Evolutionary conservation across 2,797 vertebrate species (phyloP).

Genomic region (Rhinatrema bivittatum): DNA sequence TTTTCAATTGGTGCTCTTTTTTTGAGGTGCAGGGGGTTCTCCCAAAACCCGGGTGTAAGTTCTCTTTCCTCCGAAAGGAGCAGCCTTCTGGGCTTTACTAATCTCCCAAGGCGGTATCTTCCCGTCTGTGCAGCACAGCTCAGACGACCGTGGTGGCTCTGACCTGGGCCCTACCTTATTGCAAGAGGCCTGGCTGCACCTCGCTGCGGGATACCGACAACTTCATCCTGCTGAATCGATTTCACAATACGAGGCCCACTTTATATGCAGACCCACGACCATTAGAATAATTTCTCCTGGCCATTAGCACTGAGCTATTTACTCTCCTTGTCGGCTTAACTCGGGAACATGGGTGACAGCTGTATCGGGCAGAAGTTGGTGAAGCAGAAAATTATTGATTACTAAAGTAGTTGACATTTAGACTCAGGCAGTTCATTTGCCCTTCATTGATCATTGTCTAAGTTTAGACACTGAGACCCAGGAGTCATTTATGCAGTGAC

Average conservation of each 20-base stretch:
- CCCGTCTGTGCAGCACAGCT: no score
- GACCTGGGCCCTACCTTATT: no score
- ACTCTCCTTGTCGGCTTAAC: slow-evolving; percentile 2
- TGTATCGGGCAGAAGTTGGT: slow-evolving; percentile 19
- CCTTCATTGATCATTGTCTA: slow-evolving; percentile 31
- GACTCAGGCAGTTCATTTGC: slow-evolving; percentile 27
- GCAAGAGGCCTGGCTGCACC: no score
- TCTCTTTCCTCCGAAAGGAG: no score
- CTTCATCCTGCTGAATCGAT: no score
- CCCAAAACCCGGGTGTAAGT: no score
- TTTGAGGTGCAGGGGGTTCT: no score
- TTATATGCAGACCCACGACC: background rate
- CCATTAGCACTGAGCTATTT: background rate
- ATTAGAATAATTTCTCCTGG: background rate
- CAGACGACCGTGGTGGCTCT: no score
- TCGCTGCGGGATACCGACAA: no score
- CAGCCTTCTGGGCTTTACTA: no score
- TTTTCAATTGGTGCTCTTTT: no score
- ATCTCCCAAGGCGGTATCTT: no score
- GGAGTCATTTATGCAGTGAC: background rate
- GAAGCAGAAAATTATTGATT: slow-evolving; percentile 30
- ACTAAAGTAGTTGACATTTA: slow-evolving; percentile 22
- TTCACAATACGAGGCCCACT: background rate
- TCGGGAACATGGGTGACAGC: slow-evolving; percentile 16
- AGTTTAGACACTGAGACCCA: slow-evolving; percentile 5